Evolutionary conservation across 2,113 vertebrate genomes (phyloP).

Genomic region (Morphnarchus princeps): DNA sequence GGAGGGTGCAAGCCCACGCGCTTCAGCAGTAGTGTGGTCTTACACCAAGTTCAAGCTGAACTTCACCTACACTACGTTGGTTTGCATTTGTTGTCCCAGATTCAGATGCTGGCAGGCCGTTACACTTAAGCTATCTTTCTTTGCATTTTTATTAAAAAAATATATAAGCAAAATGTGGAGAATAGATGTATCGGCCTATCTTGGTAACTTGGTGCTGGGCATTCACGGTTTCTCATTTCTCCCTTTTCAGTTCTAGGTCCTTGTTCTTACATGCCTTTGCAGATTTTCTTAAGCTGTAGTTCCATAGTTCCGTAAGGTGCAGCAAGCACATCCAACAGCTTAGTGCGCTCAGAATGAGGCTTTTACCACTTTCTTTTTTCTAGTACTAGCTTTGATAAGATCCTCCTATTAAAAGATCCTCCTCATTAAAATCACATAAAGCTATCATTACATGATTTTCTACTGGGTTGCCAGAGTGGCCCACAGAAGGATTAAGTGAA

Average conservation of each 20-base stretch:
- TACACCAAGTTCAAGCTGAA: background rate
- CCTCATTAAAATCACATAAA: background rate
- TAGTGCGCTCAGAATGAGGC: background rate
- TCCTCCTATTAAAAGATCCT: background rate
- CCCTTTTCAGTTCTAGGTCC: background rate
- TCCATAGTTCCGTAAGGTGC: background rate
- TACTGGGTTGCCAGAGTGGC: accelerated
- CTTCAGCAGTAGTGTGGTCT: background rate
- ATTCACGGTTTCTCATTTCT: background rate
- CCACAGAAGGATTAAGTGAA: background rate
- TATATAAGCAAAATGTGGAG: background rate
- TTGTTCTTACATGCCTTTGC: background rate
- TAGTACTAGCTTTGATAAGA: background rate
- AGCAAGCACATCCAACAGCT: background rate
- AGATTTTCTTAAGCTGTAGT: background rate
- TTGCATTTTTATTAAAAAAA: background rate
- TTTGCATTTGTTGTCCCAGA: background rate
- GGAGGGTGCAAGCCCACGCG: accelerated
- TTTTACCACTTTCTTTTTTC: background rate
- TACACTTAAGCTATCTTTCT: background rate
- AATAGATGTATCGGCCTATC: accelerated
- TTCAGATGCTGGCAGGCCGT: background rate
- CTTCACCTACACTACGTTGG: accelerated
- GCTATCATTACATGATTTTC: background rate
- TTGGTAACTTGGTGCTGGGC: background rate